Percentiles rank a stretch among this genome's conserved stretches.
These are phyloP conservation scores for Drosophila carrolli DNA, from an alignment of 1,140 invertebrate species.

Conservation along the genomic window DNA sequence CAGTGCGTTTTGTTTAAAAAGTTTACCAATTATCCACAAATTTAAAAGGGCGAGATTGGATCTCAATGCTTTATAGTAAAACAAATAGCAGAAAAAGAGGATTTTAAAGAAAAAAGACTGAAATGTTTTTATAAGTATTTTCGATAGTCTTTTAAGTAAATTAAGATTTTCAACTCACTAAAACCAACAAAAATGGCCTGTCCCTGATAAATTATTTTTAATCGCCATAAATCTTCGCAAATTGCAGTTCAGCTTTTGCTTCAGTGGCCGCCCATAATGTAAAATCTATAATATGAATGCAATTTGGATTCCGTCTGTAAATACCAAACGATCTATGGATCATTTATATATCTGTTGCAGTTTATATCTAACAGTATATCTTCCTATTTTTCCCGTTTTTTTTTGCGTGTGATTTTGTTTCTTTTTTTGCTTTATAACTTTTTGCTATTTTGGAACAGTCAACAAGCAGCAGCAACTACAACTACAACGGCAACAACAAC, in stretches of 20 bases:
- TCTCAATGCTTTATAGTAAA: no score
- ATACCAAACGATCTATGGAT: slow-evolving; percentile 16
- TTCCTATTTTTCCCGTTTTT: neutral
- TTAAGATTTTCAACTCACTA: no score
- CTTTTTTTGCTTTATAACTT: neutral
- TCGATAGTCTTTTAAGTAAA: no score
- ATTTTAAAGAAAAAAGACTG: no score
- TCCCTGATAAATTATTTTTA: neutral
- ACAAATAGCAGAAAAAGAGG: neutral
- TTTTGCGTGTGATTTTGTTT: slow-evolving; percentile 7
- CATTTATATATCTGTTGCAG: slow-evolving; percentile 11
- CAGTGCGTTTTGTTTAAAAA: neutral
- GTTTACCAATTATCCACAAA: no score
- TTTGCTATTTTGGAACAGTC: slow-evolving; percentile 63
- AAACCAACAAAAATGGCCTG: no score
- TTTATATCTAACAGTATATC: neutral
- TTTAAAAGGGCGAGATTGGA: no score
- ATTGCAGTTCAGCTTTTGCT: neutral
- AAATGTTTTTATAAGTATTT: no score
- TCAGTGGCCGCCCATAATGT: neutral
- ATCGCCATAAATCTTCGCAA: neutral
- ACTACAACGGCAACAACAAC: slow-evolving; percentile 16
- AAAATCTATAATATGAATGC: slow-evolving; percentile 7
- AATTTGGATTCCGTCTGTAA: slow-evolving; percentile 7
- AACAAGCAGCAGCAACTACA: neutral